Evolutionary conservation across 2,888 invertebrate genomes (phyloP).

Genomic region (Sinohyriopsis cumingii): DNA sequence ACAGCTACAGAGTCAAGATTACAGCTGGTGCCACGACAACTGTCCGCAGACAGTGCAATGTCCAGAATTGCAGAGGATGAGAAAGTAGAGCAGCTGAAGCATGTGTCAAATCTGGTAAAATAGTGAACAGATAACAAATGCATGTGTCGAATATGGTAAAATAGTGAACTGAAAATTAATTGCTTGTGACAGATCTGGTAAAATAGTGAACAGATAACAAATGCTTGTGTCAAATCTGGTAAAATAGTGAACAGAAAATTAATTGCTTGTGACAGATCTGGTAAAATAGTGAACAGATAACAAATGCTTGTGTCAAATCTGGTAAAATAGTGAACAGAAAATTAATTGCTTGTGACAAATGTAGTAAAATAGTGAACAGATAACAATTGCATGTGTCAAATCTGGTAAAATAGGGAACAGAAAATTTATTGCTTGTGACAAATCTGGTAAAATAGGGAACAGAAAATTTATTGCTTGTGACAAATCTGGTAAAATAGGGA

Average conservation of each 20-base stretch:
- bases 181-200: no score
- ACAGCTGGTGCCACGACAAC: constrained; percentile 29
- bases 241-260: no score
- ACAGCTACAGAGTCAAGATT: constrained; percentile 23
- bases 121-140: not conserved
- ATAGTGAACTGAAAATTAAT: no score
- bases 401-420: not conserved
- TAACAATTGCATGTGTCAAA: not conserved
- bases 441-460: no score
- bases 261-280: constrained; percentile 19
- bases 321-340: not conserved
- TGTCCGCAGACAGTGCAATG: constrained; percentile 43
- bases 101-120: constrained; percentile 46
- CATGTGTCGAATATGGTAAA: not conserved
- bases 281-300: constrained; percentile 19
- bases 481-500: not conserved
- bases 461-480: not conserved
- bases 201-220: no score
- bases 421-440: no score
- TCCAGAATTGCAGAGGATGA: constrained; percentile 44
- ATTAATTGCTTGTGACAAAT: no score
- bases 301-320: not conserved
- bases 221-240: not conserved
- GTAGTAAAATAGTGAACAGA: no score
- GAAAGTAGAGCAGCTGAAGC: constrained; percentile 56